Evolutionary conservation across 2,888 invertebrate genomes (phyloP).

Genomic region (Tridacna gigas): DNA sequence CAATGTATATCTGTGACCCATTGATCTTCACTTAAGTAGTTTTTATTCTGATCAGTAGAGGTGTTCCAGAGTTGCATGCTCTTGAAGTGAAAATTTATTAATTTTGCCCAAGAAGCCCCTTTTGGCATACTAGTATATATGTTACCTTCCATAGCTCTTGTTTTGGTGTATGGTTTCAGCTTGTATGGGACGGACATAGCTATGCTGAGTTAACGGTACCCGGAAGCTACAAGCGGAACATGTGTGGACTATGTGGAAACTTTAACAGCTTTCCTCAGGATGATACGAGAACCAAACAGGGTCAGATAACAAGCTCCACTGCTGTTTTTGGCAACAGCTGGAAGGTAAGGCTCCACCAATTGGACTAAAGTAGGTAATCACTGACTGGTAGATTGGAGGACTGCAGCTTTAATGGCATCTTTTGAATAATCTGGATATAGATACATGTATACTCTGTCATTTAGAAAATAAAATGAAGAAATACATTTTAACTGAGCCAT

Average conservation of each 20-base stretch:
- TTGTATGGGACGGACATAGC: conserved; percentile 80
- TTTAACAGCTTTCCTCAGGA: conserved; percentile 81
- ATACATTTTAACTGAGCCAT: too few species aligned
- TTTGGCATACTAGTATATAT: not conserved
- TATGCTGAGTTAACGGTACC: conserved; percentile 79
- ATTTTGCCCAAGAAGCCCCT: not conserved
- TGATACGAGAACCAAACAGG: conserved; percentile 75
- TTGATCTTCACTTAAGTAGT: too few species aligned
- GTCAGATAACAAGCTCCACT: conserved; percentile 78
- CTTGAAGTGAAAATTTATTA: too few species aligned
- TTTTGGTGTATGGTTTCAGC: conserved; percentile 52
- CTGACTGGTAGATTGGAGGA: too few species aligned
- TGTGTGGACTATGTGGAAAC: conserved; percentile 83
- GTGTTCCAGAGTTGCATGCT: too few species aligned
- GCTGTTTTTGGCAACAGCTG: conserved; percentile 82
- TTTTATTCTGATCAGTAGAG: too few species aligned
- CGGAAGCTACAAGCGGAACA: conserved; percentile 75
- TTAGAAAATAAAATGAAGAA: too few species aligned
- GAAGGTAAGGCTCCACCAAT: conserved; percentile 70
- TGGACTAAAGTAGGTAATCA: too few species aligned
- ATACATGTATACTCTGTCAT: too few species aligned
- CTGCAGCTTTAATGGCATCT: too few species aligned
- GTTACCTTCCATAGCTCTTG: not conserved
- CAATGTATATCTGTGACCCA: too few species aligned
- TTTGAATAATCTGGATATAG: too few species aligned